Evolutionary conservation across 2,113 vertebrate genomes (phyloP).

Genomic region (Seriola rivoliana): DNA sequence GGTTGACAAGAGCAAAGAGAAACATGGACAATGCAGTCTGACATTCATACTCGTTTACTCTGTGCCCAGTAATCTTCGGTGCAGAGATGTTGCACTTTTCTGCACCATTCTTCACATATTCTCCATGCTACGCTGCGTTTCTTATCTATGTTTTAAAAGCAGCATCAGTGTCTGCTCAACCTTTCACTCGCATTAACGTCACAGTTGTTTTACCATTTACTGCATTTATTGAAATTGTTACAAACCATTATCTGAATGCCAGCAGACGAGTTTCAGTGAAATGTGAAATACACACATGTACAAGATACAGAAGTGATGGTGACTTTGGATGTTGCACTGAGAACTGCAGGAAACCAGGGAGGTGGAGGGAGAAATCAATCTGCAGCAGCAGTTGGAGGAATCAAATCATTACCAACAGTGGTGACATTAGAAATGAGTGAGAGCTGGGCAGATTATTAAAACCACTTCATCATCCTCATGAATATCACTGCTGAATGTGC

Average conservation of each 20-base stretch:
- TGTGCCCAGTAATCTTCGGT: not conserved
- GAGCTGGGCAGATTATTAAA: not conserved
- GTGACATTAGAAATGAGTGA: not conserved
- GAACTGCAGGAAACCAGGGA: not conserved
- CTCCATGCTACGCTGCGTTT: not conserved
- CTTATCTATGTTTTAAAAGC: not conserved
- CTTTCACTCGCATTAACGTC: not conserved
- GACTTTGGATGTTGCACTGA: not conserved
- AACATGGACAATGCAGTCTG: slow-evolving; percentile 39
- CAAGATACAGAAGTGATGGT: too few relatives aligned
- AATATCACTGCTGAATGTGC: not conserved
- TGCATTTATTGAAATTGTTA: not conserved
- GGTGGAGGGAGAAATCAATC: slow-evolving; percentile 2
- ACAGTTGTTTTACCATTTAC: not conserved
- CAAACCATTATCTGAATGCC: not conserved
- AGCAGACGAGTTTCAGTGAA: not conserved
- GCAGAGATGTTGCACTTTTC: not conserved
- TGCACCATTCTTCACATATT: not conserved
- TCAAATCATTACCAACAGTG: not conserved
- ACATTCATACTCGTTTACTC: slow-evolving; percentile 26
- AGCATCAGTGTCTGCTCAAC: not conserved
- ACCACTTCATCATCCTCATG: not conserved
- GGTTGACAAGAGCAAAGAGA: slow-evolving; percentile 45
- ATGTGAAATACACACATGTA: not conserved
- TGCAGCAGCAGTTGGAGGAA: not conserved